phyloP scores from a whole-genome alignment of 2,113 vertebrate genomes.

The Tursiops truncatus region DNA sequence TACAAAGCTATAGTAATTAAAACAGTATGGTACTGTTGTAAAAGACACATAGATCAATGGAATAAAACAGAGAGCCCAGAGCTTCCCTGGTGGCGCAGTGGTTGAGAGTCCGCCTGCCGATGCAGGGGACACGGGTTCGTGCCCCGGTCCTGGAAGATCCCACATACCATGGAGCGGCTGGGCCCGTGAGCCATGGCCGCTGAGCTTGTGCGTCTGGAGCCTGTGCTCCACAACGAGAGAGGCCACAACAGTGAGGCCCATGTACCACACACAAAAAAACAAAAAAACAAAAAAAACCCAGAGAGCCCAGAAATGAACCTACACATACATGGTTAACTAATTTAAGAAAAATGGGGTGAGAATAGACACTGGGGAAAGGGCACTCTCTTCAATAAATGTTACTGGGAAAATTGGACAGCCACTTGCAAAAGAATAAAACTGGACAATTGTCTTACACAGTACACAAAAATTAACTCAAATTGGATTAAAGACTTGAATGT shows the following conservation, averaged over 20 bases:
- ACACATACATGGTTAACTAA: neutral
- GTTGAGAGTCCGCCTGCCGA: too few relatives aligned
- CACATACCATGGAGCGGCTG: rapidly evolving
- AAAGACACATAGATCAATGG: neutral
- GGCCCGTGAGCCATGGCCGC: too few relatives aligned
- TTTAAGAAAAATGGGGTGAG: too few relatives aligned
- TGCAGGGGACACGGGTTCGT: too few relatives aligned
- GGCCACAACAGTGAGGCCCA: too few relatives aligned
- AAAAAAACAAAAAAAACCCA: too few relatives aligned
- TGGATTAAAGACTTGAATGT: neutral
- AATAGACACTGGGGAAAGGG: neutral
- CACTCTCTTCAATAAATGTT: too few relatives aligned
- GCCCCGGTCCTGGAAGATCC: too few relatives aligned
- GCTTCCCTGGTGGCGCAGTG: too few relatives aligned
- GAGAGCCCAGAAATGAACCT: neutral
- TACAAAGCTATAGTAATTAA: neutral
- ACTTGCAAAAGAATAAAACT: neutral
- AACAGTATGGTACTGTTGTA: neutral
- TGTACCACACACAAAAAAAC: too few relatives aligned
- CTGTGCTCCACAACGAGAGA: too few relatives aligned
- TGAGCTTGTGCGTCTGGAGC: too few relatives aligned
- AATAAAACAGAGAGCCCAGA: neutral
- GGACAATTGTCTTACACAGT: neutral
- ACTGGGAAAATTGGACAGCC: neutral
- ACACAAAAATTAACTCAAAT: neutral